Conservation (phyloP, 2,113 vertebrate species). For the Prolemur simus region DNA sequence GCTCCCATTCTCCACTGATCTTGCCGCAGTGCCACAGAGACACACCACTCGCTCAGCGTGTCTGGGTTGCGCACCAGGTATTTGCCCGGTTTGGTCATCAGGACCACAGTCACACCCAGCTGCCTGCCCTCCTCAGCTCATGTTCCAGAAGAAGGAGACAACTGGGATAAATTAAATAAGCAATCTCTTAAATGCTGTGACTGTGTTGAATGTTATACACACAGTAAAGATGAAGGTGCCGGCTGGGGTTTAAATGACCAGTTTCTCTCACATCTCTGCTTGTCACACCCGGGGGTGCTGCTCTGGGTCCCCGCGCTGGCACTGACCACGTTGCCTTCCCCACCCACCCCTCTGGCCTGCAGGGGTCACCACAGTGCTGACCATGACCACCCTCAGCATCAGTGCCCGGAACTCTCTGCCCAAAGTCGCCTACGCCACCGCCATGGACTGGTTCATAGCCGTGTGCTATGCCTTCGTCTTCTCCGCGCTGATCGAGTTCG, state of each 20-base stretch:
- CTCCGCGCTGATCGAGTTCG: slow-evolving; percentile 98
- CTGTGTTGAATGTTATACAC: not conserved
- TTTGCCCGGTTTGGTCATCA: not conserved
- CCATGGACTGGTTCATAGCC: slow-evolving; percentile 99
- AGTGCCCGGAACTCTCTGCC: slow-evolving; percentile 97
- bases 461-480: slow-evolving; percentile 99
- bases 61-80: too few species aligned
- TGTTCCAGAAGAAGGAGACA: not conserved
- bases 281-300: accelerated
- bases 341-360: not conserved
- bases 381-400: slow-evolving; percentile 99
- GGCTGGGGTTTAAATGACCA: not conserved
- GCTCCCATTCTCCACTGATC: not conserved
- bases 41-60: accelerated
- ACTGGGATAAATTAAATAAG: not conserved
- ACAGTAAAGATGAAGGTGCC: too few species aligned
- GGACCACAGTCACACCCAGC: not conserved
- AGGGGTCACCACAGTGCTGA: slow-evolving; percentile 98
- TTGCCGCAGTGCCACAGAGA: not conserved
- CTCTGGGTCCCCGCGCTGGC: accelerated
- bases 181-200: not conserved
- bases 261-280: too few species aligned
- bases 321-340: not conserved
- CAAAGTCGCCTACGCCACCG: slow-evolving; percentile 98
- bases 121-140: not conserved